phyloP scores from a whole-genome alignment of 2,888 invertebrate genomes.

The Osmoderma eremita region DNA sequence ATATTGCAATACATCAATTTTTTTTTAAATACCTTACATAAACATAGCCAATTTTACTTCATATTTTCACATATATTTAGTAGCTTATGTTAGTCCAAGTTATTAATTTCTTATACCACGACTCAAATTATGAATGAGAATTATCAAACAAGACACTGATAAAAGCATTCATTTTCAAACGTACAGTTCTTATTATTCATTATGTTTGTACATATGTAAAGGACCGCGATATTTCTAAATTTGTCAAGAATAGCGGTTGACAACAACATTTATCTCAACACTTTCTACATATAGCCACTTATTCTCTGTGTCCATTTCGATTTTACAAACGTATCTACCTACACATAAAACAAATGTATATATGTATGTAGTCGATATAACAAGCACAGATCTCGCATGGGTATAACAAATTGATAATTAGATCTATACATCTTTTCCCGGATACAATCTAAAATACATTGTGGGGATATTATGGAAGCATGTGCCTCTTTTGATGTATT shows the following conservation, averaged over 20 bases:
- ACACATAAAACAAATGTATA: too few species aligned
- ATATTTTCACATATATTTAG: not conserved
- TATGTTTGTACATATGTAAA: conserved; percentile 7
- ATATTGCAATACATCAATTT: too few species aligned
- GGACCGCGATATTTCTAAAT: conserved; percentile 6
- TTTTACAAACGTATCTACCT: not conserved
- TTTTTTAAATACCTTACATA: too few species aligned
- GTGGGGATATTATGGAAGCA: too few species aligned
- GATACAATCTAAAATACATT: too few species aligned
- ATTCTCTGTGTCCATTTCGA: conserved; percentile 11
- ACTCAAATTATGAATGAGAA: conserved; percentile 10
- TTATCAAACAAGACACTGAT: conserved; percentile 23
- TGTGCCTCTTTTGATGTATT: too few species aligned
- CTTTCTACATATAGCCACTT: conserved; percentile 25
- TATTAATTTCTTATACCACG: conserved; percentile 15
- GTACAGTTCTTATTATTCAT: conserved; percentile 18
- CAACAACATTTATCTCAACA: conserved; percentile 19
- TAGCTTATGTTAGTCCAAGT: not conserved
- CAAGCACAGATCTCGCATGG: too few species aligned
- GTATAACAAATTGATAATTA: too few species aligned
- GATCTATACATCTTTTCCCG: too few species aligned
- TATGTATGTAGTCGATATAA: too few species aligned
- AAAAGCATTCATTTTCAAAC: conserved; percentile 22
- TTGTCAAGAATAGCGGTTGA: conserved; percentile 17
- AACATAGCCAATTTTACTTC: too few species aligned